Percentiles rank a stretch among this genome's conserved stretches.
These are phyloP conservation scores for Cricetomys ansorgei DNA, from an alignment of 2,113 vertebrate genomes.

Conservation along the genomic window DNA sequence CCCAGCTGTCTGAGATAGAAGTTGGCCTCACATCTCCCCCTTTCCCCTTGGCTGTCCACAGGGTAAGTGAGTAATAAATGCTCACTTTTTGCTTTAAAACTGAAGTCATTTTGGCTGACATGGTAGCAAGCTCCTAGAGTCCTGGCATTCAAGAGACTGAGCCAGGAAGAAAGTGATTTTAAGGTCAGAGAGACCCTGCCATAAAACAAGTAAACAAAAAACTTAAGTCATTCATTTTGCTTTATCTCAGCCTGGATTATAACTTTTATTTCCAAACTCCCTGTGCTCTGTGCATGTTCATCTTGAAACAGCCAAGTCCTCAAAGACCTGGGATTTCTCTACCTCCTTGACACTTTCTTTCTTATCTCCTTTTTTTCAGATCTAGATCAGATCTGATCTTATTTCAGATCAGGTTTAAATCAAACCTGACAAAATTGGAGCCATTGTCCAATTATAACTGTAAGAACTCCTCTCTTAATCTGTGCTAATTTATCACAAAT, in stretches of 20 bases:
- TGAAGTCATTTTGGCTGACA: not conserved
- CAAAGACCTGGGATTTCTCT: not conserved
- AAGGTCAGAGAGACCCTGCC: not conserved
- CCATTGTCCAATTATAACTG: constrained; percentile 40
- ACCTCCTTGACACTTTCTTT: not conserved
- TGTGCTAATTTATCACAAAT: constrained; percentile 7
- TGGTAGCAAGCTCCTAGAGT: not conserved
- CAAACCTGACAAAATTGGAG: constrained; percentile 11
- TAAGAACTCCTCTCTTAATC: constrained; percentile 9
- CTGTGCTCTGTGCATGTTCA: not conserved
- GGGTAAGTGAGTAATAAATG: not conserved
- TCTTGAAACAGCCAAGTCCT: constrained; percentile 18
- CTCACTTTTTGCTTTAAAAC: constrained; percentile 23
- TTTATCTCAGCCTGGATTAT: not conserved
- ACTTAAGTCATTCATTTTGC: constrained; percentile 26
- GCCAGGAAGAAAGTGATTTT: not conserved
- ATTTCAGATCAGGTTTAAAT: constrained; percentile 27
- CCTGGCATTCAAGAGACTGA: not conserved
- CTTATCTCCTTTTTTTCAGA: constrained; percentile 40
- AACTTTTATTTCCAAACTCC: constrained; percentile 35
- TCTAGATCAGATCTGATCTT: not conserved
- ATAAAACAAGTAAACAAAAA: not conserved
- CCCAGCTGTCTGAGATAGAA: not conserved
- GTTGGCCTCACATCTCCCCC: not conserved
- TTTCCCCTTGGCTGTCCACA: not conserved